Base-by-base conservation (phyloP, 2,888 invertebrate genomes). In the Coelopa pilipes region DNA sequence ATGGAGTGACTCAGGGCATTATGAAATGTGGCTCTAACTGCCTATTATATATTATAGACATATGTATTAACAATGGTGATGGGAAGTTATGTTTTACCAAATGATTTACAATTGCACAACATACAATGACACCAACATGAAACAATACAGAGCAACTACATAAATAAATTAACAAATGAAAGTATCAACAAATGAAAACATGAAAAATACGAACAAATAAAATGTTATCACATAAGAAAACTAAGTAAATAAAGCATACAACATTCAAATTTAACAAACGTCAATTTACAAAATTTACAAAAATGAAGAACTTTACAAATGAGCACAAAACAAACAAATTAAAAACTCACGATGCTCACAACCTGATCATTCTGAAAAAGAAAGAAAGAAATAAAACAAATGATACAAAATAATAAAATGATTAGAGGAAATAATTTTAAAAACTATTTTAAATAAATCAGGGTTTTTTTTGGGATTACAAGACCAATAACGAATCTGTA, bases 301-400 rank as follows among this genome's bases (percentile, higher is more conserved):
- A 49, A 69, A 62, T n/a, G 49, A 47, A 24, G 68, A 65, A 70
- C 45, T 24, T 62, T 62, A 72, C 53, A 50, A 13, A 65, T 50
- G 71, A 60, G 68, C 24, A 75, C 75, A 72, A 75, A 77, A 65
- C 78, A 79, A 78, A 66, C 67, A 73, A 80, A 79, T 77, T 79
- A 79, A 78, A 80, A 83, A 87, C 86, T 86, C 86, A 86, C 86
- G 81, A 86, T 86, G 86, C 85, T 86, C 83, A 85, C 87, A 86
- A 86, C 86, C 86, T 87, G 77, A 82, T 85, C 86, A 84, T 85
- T 86, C 86, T 86, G 86, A 86, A 86, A 86, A 82, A 83, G 81
- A 83, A 83, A 74, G 82, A 79, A 82, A 81, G 79, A 81, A 80
- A 79, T 79, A 80, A 78, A 81, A 80, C 77, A 78, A 80, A 79